phyloP scores from a whole-genome alignment of 2,888 invertebrate species.

The Ptilodon capucinus region DNA sequence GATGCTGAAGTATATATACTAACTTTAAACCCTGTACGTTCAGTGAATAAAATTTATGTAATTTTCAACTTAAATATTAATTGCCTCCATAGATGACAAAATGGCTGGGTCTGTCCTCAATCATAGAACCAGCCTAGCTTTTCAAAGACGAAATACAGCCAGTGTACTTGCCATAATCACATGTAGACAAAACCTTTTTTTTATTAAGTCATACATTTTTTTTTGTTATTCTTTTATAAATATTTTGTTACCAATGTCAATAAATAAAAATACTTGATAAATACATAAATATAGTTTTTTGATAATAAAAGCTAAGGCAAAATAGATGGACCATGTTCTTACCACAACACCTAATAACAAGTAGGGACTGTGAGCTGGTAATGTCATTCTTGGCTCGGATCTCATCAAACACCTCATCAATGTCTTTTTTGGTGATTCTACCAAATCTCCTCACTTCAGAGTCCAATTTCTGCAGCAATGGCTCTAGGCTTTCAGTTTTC shows the following conservation, averaged over 20 bases:
- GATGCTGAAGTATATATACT: too few species aligned
- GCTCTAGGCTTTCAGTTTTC: slow-evolving; percentile 84
- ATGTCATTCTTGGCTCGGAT: slow-evolving; percentile 86
- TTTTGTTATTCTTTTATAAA: too few species aligned
- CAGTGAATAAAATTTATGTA: too few species aligned
- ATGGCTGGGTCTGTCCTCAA: too few species aligned
- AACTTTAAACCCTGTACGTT: too few species aligned
- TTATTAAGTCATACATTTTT: too few species aligned
- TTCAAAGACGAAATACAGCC: too few species aligned
- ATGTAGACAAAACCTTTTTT: too few species aligned
- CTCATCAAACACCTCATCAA: slow-evolving; percentile 90
- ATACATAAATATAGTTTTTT: background rate
- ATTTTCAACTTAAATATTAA: too few species aligned
- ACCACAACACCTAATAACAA: slow-evolving; percentile 93
- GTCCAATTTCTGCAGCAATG: slow-evolving; percentile 86
- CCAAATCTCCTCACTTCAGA: slow-evolving; percentile 87
- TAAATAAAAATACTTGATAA: background rate
- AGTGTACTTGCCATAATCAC: too few species aligned
- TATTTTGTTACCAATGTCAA: background rate
- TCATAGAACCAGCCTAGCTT: too few species aligned
- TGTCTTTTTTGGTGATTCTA: slow-evolving; percentile 87
- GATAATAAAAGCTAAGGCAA: background rate
- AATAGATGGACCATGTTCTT: slow-evolving; percentile 29
- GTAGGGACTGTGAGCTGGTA: slow-evolving; percentile 89
- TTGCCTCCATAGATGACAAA: too few species aligned